Percentiles rank a stretch among this genome's conserved stretches.
These are phyloP conservation scores for Enteromius anoplus DNA, from an alignment of 2,797 vertebrate genomes.

Conservation along the genomic window DNA sequence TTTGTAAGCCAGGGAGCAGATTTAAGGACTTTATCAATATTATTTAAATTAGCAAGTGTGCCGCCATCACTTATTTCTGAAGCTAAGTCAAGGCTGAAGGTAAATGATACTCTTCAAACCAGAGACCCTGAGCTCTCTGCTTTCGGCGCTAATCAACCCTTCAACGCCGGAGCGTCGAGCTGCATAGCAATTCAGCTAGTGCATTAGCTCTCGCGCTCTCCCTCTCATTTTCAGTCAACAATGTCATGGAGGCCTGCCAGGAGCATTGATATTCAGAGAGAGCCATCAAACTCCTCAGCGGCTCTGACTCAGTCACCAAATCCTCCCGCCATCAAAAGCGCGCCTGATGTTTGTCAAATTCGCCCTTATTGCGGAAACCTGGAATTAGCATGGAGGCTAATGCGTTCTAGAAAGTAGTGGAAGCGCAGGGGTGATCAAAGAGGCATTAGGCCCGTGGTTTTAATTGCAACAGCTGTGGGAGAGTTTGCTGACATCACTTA, in stretches of 20 bases:
- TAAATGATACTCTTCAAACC: conserved; percentile 20
- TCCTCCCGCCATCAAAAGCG: background rate
- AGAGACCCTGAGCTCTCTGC: conserved; percentile 5
- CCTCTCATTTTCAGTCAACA: conserved; percentile 15
- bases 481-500: conserved; percentile 30
- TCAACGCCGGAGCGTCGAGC: background rate
- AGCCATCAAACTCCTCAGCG: background rate
- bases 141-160: conserved; percentile 16
- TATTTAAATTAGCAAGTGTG: conserved; percentile 18
- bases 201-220: conserved; percentile 10
- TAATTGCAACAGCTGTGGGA: conserved; percentile 30
- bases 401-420: background rate
- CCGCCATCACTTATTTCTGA: background rate
- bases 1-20: background rate
- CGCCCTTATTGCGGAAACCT: background rate
- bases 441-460: background rate
- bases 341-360: conserved; percentile 18
- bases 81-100: conserved; percentile 19
- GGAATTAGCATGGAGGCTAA: conserved; percentile 5
- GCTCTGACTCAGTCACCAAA: conserved; percentile 30
- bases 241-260: conserved; percentile 20
- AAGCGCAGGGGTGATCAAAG: background rate
- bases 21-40: background rate
- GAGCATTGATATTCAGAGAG: conserved; percentile 44
- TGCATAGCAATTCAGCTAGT: conserved; percentile 14